These are phyloP conservation scores for Sarcophaga variegata DNA, from an alignment of 2,888 invertebrate genomes.

Conservation along the genomic window DNA sequence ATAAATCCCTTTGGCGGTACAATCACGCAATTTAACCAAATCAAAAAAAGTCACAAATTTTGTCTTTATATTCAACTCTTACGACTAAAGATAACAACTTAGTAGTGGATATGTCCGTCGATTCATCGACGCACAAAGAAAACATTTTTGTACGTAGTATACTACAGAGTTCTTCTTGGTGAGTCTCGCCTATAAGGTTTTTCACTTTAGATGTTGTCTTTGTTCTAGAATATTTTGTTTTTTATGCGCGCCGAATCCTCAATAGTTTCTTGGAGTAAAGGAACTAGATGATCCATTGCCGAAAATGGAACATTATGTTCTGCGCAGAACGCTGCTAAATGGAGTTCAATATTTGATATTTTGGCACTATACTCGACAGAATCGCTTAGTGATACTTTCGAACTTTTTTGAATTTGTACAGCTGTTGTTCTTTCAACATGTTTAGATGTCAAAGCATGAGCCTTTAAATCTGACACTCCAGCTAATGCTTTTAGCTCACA, in stretches of 20 bases:
- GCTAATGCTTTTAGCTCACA: too few relatives aligned
- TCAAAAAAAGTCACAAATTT: constrained; percentile 52
- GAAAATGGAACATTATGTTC: too few relatives aligned
- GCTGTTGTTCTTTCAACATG: constrained; percentile 14
- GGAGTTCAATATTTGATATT: too few relatives aligned
- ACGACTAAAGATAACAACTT: constrained; percentile 73
- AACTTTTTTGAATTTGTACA: background rate
- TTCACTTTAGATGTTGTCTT: background rate
- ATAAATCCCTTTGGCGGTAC: too few relatives aligned
- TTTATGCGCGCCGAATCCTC: background rate
- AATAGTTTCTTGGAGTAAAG: background rate
- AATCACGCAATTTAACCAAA: too few relatives aligned
- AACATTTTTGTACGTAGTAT: background rate
- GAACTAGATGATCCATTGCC: too few relatives aligned
- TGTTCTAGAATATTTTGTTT: constrained; percentile 8
- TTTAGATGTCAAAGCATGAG: constrained; percentile 21
- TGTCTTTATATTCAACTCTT: constrained; percentile 68
- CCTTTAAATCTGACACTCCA: constrained; percentile 15
- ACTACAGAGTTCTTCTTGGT: constrained; percentile 15
- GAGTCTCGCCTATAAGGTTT: constrained; percentile 14
- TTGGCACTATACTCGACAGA: too few relatives aligned
- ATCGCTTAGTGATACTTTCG: too few relatives aligned
- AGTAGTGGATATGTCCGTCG: constrained; percentile 71
- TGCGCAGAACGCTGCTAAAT: too few relatives aligned
- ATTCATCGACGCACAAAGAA: background rate